phyloP scores from a whole-genome alignment of 2,113 vertebrate genomes.

The Aphyosemion australe region DNA sequence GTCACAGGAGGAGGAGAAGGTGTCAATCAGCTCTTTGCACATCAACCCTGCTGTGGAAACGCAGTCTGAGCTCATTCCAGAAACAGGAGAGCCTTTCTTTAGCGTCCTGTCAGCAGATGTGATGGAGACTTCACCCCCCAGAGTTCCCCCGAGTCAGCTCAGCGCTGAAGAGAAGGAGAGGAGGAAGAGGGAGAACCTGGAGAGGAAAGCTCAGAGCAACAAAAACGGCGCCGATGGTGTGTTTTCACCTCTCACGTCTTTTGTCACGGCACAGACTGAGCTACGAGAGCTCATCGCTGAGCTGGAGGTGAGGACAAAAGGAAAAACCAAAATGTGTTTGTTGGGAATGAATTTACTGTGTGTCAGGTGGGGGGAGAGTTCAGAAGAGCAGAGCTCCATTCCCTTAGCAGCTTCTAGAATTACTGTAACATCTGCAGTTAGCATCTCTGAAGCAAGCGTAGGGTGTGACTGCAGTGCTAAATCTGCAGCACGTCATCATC shows the following conservation, averaged over 20 bases:
- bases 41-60: background rate
- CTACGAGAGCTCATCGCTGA: slow-evolving; percentile 87
- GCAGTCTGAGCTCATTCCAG: slow-evolving; percentile 40
- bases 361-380: background rate
- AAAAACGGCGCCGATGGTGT: slow-evolving; percentile 50
- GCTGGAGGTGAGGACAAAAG: slow-evolving; percentile 83
- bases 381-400: slow-evolving; percentile 18
- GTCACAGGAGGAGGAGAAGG: slow-evolving; percentile 21
- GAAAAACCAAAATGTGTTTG: background rate
- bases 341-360: slow-evolving; percentile 22
- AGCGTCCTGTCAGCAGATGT: slow-evolving; percentile 80
- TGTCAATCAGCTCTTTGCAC: slow-evolving; percentile 14
- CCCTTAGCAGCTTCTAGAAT: slow-evolving; percentile 45
- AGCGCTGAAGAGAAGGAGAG: slow-evolving; percentile 78
- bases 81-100: slow-evolving; percentile 71
- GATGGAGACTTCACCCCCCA: slow-evolving; percentile 70
- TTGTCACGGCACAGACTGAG: slow-evolving; percentile 91
- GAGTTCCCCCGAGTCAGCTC: slow-evolving; percentile 69
- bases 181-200: slow-evolving; percentile 84
- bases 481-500: slow-evolving; percentile 40
- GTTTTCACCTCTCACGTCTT: slow-evolving; percentile 89
- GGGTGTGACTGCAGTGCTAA: slow-evolving; percentile 21
- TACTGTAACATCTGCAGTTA: slow-evolving; percentile 41
- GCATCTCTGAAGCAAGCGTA: slow-evolving; percentile 25
- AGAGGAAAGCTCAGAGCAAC: slow-evolving; percentile 74